Evolutionary conservation across 2,113 vertebrate species (phyloP), one percentile per base, ranked within the genome.

Genomic region (Tonatia bakeri): DNA sequence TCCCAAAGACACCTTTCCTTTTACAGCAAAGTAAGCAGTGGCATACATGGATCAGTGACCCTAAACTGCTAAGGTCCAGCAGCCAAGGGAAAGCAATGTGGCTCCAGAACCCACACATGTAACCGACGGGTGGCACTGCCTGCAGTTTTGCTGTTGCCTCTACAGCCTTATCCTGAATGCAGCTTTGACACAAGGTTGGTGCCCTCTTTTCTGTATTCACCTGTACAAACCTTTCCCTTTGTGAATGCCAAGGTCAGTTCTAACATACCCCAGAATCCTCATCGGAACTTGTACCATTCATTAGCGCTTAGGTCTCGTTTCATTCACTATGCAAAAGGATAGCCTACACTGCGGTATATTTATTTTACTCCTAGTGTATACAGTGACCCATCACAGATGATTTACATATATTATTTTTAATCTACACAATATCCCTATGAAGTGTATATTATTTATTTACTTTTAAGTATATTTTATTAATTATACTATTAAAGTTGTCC

Each of bases 101-200:
- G 8, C 3, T 33, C 22, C 43, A 84, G 26, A 43, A 8, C 59
- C 5, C 26, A 61, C 3, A 3, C 14, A 26, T n/a, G 4, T 45
- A 22, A 22, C 11, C 26, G n/a, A 2, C 3, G 10, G 4, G 61
- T 0, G 1, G 1, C 3, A 0, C 19, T 14, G 28, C 19, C 6
- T 5, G 3, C 0, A 0, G 16, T 31, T 91, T 5, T 14, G 10
- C 8, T 50, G 28, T 4, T 56, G 12, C 4, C 11, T 16, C 1
- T 24, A 0, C 2, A 4, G 1, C 36, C 17, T 36, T 69, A 47
- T 3, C 1, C 24, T 43, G 20, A n/a, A 38, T 20, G 31, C 28
- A 56, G 5, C 15, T 43, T 20, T 50, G 16, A 14, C 8, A 11
- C 19, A 45, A 36, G 2, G 31, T 38, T 0, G 1, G 7, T 1